phyloP scores from a whole-genome alignment of 2,888 invertebrate species.

The Cyclophora punctaria region DNA sequence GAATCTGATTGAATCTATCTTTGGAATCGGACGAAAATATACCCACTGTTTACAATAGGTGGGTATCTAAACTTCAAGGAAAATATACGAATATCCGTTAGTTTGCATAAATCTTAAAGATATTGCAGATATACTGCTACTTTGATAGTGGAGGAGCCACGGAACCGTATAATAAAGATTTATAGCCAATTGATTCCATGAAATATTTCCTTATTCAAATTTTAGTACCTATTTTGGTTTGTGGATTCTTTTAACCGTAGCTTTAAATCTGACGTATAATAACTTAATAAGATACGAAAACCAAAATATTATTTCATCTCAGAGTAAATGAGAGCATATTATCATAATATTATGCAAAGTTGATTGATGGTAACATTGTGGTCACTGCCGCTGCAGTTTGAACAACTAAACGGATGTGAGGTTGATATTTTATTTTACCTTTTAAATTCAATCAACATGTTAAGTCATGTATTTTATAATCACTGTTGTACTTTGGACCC shows the following conservation, averaged over 20 bases:
- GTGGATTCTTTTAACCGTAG: constrained; percentile 3
- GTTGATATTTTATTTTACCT: too few species aligned
- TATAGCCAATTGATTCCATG: constrained; percentile 15
- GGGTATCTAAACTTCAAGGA: neutral
- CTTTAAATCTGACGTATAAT: too few species aligned
- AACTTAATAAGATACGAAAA: too few species aligned
- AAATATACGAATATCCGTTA: neutral
- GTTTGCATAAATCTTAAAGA: constrained; percentile 11
- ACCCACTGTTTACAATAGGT: too few species aligned
- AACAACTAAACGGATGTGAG: too few species aligned
- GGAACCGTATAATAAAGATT: constrained; percentile 19
- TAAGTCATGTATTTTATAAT: too few species aligned
- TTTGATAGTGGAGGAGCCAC: constrained; percentile 14
- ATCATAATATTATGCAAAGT: too few species aligned
- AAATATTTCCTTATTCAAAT: constrained; percentile 15
- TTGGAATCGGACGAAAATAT: constrained; percentile 4
- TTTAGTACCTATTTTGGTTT: constrained; percentile 7
- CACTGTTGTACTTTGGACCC: neutral
- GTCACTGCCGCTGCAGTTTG: too few species aligned
- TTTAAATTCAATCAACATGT: too few species aligned
- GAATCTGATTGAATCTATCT: constrained; percentile 11
- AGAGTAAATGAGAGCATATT: too few species aligned
- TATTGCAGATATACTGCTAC: neutral
- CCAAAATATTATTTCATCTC: too few species aligned
- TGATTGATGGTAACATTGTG: too few species aligned